These are phyloP conservation scores for Aphyosemion australe DNA, from an alignment of 2,113 vertebrate genomes.

Conservation along the genomic window DNA sequence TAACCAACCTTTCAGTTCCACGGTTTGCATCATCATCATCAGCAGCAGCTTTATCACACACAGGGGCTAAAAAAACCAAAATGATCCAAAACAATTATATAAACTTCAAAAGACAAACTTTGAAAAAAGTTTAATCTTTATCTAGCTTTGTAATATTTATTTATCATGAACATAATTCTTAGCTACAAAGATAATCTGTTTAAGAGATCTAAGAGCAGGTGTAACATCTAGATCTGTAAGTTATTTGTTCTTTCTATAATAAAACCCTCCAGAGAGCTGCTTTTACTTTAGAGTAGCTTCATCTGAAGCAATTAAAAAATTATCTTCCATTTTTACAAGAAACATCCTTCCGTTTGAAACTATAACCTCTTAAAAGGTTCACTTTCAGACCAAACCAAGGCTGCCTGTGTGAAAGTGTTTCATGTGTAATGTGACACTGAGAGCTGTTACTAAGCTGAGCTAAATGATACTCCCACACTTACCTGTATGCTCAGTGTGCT, in stretches of 20 bases:
- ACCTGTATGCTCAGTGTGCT: slow-evolving; percentile 39
- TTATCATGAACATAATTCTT: no score
- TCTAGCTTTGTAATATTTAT: no score
- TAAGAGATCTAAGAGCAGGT: no score
- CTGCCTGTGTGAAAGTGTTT: neutral
- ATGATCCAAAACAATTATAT: neutral
- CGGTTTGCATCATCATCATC: slow-evolving; percentile 25
- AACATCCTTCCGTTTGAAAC: slow-evolving; percentile 63
- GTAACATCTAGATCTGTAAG: neutral
- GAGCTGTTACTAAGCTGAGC: slow-evolving; percentile 24
- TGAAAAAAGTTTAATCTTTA: no score
- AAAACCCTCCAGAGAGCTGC: slow-evolving; percentile 16
- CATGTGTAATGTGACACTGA: neutral
- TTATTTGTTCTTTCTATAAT: neutral
- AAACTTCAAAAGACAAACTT: neutral
- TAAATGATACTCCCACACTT: slow-evolving; percentile 10
- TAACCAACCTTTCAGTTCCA: slow-evolving; percentile 50
- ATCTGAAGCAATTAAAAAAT: slow-evolving; percentile 38
- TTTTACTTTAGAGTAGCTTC: neutral
- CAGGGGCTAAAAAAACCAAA: slow-evolving; percentile 19
- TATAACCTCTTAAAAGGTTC: neutral
- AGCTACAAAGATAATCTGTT: no score
- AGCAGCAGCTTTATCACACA: slow-evolving; percentile 20
- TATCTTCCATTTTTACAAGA: slow-evolving; percentile 64
- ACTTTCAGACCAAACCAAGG: neutral